Evolutionary conservation across 2,888 invertebrate species (phyloP), one percentile per base, ranked within the genome.

Genomic region (Polyploca ridens): DNA sequence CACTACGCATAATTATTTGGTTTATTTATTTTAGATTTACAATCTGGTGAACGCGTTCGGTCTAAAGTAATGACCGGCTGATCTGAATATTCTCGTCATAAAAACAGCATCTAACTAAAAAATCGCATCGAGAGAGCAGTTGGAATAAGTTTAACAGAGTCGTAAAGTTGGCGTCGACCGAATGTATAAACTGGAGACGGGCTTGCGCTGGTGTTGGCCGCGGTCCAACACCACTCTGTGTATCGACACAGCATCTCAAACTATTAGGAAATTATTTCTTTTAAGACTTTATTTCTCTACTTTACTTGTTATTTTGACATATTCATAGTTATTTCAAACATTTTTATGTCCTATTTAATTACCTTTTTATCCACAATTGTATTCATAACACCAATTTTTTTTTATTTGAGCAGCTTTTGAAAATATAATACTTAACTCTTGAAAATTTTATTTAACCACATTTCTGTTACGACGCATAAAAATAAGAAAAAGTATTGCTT

Each of bases 61-160:
- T 71, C 63, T 33, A 67, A 69, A 68, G 66, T 80, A 76, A 81
- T 78, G 72, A 76, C 77, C 66, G 62, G 63, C 68, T 71, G 71
- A 82, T 83, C 78, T 81, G 74, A 84, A 84, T 83, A 83, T 80
- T 78, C 69, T 67, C 64, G 75, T 75, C 75, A 84, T 86, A 87
- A 87, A 87, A 86, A 78, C 68, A 70, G 77, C 74, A 76, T 84
- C 78, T 78, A 82, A 83, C 78, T 84, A 78, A 84, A 83, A 84
- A 87, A 86, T 86, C 80, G 79, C 81, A 84, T 81, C 79, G 69
- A 73, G 79, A 81, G 76, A 85, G 79, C 79, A 82, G 83, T 87
- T 84, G 80, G 78, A 84, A 82, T 85, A 86, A 89, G 84, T 89
- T 90, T 84, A 84, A 87, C 76, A 74, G 78, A 85, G 82, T 89